Evolutionary conservation across 1,140 invertebrate species (phyloP).

Genomic region (Metaphire vulgaris): DNA sequence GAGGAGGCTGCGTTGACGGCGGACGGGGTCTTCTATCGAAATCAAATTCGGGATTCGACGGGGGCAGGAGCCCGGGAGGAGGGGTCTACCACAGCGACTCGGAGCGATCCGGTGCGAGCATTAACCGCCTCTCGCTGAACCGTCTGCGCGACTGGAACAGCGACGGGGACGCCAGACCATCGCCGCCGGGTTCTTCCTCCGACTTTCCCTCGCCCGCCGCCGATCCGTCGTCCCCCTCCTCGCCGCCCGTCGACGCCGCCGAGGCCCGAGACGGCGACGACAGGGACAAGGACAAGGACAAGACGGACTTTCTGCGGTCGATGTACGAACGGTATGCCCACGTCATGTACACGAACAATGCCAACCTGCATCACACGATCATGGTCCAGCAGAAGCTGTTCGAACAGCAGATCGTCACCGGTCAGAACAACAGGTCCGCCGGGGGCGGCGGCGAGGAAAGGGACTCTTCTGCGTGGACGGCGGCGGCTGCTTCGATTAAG

Average conservation of each 20-base stretch:
- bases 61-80: too few species aligned
- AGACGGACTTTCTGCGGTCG: neutral
- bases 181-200: too few species aligned
- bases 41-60: too few species aligned
- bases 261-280: neutral
- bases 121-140: neutral
- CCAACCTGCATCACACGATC: conserved; percentile 22
- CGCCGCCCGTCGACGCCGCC: too few species aligned
- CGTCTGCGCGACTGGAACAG: neutral
- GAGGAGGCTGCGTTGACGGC: too few species aligned
- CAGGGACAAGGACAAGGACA: neutral
- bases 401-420: conserved; percentile 8
- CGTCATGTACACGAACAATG: conserved; percentile 19
- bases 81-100: neutral
- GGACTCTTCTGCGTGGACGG: too few species aligned
- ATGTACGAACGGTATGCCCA: conserved; percentile 9
- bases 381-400: conserved; percentile 20
- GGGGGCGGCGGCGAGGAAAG: too few species aligned
- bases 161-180: neutral
- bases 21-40: too few species aligned
- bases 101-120: neutral
- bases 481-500: too few species aligned
- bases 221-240: too few species aligned
- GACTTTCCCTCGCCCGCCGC: too few species aligned
- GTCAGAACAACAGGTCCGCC: conserved; percentile 1